Evolutionary conservation across 2,888 invertebrate genomes (phyloP), one percentile per base, ranked within the genome.

Genomic region (Ichneumoninae sp.): DNA sequence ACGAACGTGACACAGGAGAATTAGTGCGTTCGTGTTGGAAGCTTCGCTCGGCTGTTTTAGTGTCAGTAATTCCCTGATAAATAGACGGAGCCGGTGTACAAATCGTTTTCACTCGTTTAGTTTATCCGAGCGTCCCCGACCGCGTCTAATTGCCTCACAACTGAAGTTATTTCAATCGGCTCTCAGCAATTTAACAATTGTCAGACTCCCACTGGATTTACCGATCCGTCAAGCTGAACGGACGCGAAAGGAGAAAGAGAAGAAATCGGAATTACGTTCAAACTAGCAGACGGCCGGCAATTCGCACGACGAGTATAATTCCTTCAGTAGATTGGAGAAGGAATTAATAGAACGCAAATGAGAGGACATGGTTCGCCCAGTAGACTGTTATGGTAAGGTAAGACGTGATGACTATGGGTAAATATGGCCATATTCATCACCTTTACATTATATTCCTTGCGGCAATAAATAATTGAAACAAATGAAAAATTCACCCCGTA

Each of bases 21-120:
- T 70, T 70, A 50, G 13, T 50, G 50, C 16, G 33, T 26, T 70
- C 70, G 68, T 44, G 40, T 68, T 22, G 68, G 22, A 70, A 30
- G 22, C 26, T 52, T 30, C 33, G 50, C 30, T 30, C 16, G 47
- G n/a, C 13, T 30, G 30, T 52, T n/a, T 19, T 26, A 52, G 70
- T 70, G 70, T 70, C 70, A 36, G 26, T 70, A 70, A 70, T 70
- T 26, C 52, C 26, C 33, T 26, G 52, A n/a, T 47, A 50, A 70
- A 70, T n/a, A 22, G 36, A 22, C 44, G 66, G 40, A 47, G 70
- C 33, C 50, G 16, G n/a, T 26, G 47, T 52, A 52, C 50, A 47
- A 47, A 57, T 63, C 33, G 33, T 36, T n/a, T 63, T 36, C 30
- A 63, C 36, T 63, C 63, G 63, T 30, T 36, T 63, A 36, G 36